Evolutionary conservation across 2,888 invertebrate genomes (phyloP).

Genomic region (Xanthia togata): DNA sequence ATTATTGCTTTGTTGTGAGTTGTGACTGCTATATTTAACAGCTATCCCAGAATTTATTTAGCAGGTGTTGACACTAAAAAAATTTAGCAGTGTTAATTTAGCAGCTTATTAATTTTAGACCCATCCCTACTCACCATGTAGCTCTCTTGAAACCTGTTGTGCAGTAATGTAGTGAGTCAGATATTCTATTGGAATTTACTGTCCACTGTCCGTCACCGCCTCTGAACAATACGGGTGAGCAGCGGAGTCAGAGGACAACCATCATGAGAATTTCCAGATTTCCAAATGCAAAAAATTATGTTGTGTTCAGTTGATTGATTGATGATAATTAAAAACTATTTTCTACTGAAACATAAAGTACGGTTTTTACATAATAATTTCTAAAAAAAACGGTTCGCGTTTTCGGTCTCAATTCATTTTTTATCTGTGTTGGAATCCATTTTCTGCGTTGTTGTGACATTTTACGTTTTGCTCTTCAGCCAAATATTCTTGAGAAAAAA

Average conservation of each 20-base stretch:
- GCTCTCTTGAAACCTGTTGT: background rate
- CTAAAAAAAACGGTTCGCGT: background rate
- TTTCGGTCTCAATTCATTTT: slow-evolving; percentile 8
- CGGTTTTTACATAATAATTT: background rate
- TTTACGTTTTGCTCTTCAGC: slow-evolving; percentile 79
- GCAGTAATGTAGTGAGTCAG: background rate
- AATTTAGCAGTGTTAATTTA: no score
- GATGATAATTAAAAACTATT: background rate
- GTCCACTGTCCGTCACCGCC: no score
- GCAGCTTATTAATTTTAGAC: no score
- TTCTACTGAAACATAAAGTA: background rate
- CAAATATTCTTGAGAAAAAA: slow-evolving; percentile 68
- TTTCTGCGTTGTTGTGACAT: slow-evolving; percentile 91
- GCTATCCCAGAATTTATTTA: no score
- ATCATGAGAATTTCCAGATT: background rate
- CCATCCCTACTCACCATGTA: no score
- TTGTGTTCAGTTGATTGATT: background rate
- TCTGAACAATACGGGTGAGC: background rate
- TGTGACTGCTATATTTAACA: no score
- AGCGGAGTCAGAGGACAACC: background rate
- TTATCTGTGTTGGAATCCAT: slow-evolving; percentile 82
- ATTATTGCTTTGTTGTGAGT: no score
- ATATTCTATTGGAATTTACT: background rate
- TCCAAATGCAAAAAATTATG: background rate
- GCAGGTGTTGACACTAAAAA: no score